Evolutionary conservation across 1,140 invertebrate genomes (phyloP), one percentile per base, ranked within the genome.

Genomic region (Amphibalanus amphitrite): DNA sequence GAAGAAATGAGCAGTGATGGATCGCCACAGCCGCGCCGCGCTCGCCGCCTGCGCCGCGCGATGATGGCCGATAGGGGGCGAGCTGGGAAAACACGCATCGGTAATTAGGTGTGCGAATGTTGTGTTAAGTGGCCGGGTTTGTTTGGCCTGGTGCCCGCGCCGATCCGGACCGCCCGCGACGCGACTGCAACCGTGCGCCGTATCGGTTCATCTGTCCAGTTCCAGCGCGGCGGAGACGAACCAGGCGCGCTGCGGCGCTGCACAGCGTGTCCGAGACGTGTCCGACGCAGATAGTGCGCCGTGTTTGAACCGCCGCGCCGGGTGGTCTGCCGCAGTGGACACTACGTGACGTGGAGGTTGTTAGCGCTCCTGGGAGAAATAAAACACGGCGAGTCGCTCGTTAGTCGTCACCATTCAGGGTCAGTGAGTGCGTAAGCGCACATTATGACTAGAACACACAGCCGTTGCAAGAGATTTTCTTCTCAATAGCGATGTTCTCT

Each of bases 61-160:
- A 59, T 59, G 47, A 13, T 59, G 10, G 47, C 47, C 47, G 47
- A 59, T 59, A 59, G 47, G 20, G 20, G 38, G 38, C 47, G 47
- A 8, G 47, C 47, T 20, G 6, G 47, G 20, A 59, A 59, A 59
- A 13, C 10, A 23, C 47, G 47, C 47, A 59, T 59, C 6, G 47
- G 47, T 59, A 59, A 59, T 59, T 59, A 59, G 47, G 47, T 59
- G 47, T 59, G 47, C 47, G 47, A 59, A 59, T 59, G 47, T 59
- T 59, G 47, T 59, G 47, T 59, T 59, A 59, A 59, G 47, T 59
- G 47, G 47, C 13, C 20, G 1, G 47, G 47, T 59, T 59, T 59
- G 47, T 59, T 59, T 59, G 47, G 47, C 13, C 10, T 59, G 47
- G 10, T 1, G 20, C 6, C 20, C 13, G 47, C 47, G 47, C 1